Percentiles rank a stretch among this genome's conserved stretches.
Evolutionary conservation across 1,140 invertebrate genomes (phyloP).

Genomic region (Cryptotermes secundus): DNA sequence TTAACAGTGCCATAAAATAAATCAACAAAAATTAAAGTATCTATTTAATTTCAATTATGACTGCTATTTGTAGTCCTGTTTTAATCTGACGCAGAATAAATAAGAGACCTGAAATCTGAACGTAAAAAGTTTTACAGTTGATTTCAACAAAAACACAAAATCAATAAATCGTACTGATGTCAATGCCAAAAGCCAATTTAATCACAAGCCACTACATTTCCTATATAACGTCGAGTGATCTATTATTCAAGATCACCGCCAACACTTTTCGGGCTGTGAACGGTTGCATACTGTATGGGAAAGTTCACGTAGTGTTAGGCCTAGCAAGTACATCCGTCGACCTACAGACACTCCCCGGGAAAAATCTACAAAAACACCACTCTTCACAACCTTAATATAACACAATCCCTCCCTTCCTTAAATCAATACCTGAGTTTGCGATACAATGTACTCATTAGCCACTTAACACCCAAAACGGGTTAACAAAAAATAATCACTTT

Average conservation of each 20-base stretch:
- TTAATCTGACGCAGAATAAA: too few relatives aligned
- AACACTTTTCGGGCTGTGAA: not conserved
- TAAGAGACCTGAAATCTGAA: too few relatives aligned
- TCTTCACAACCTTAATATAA: constrained; percentile 9
- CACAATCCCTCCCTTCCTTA: not conserved
- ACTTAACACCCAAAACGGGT: not conserved
- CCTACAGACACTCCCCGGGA: not conserved
- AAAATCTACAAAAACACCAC: not conserved
- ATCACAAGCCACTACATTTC: too few relatives aligned
- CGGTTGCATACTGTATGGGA: not conserved
- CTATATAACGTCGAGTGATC: too few relatives aligned
- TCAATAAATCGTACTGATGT: too few relatives aligned
- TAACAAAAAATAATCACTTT: not conserved
- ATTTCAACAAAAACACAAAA: too few relatives aligned
- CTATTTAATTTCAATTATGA: too few relatives aligned
- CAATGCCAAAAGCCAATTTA: too few relatives aligned
- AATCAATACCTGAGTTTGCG: not conserved
- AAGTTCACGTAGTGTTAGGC: not conserved
- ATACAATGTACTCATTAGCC: not conserved
- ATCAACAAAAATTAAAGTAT: too few relatives aligned
- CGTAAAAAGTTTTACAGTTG: too few relatives aligned
- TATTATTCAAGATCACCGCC: not conserved
- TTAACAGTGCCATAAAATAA: too few relatives aligned
- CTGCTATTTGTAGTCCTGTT: too few relatives aligned
- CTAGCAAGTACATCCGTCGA: not conserved